Evolutionary conservation across 2,888 invertebrate species (phyloP).

Genomic region (Entomobrya proxima): DNA sequence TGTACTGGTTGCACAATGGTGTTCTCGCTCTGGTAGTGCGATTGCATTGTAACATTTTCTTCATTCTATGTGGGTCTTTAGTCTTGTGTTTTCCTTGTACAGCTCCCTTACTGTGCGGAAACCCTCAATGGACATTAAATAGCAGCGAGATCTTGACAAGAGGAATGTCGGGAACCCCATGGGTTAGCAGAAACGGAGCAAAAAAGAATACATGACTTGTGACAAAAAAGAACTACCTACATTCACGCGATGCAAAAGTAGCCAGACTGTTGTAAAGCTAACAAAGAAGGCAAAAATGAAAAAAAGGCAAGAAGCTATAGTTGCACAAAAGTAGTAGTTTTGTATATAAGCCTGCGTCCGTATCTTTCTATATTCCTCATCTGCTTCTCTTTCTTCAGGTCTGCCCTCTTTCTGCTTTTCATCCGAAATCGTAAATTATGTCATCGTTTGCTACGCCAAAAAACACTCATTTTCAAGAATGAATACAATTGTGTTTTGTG

Average conservation of each 20-base stretch:
- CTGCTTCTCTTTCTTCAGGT: constrained; percentile 1
- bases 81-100: constrained; percentile 51
- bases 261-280: no score
- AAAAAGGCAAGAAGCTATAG: constrained; percentile 16
- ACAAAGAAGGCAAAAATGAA: constrained; percentile 7
- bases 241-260: constrained; percentile 31
- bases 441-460: constrained; percentile 68
- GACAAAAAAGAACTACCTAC: constrained; percentile 50
- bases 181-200: constrained; percentile 42
- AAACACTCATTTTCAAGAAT: constrained; percentile 46
- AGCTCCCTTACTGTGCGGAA: constrained; percentile 69
- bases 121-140: constrained; percentile 72
- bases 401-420: constrained; percentile 40
- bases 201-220: constrained; percentile 46
- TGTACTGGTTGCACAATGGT: constrained; percentile 37
- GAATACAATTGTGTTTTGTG: constrained; percentile 21
- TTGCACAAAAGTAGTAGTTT: not conserved
- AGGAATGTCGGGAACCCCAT: constrained; percentile 46
- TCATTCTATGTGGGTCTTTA: constrained; percentile 6
- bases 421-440: constrained; percentile 69
- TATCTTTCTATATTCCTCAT: not conserved
- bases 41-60: constrained; percentile 26
- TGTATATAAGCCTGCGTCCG: not conserved
- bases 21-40: not conserved
- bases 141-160: constrained; percentile 56